Evolutionary conservation across 2,113 vertebrate genomes (phyloP).

Genomic region (Gallinago jamesoni): DNA sequence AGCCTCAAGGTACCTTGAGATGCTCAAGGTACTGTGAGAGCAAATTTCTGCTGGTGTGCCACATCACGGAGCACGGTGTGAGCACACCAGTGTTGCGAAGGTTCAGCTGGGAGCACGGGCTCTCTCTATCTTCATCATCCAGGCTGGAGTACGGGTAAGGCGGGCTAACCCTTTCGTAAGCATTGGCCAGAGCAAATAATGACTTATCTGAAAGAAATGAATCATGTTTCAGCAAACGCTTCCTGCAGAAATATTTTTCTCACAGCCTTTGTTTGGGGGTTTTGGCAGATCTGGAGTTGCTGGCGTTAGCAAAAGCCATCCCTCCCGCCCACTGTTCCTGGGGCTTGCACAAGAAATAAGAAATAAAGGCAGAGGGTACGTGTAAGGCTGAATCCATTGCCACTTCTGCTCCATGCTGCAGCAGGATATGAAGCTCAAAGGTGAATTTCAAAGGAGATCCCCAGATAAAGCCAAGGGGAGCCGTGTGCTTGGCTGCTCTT

Average conservation of each 20-base stretch:
- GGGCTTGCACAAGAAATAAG: constrained; percentile 11
- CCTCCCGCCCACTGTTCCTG: background rate
- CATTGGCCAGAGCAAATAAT: background rate
- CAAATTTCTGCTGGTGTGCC: rapidly evolving
- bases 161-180: background rate
- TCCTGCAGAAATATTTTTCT: constrained; percentile 58
- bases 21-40: too few relatives aligned
- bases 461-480: background rate
- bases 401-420: background rate
- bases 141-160: background rate
- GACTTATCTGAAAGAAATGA: constrained; percentile 40
- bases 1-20: background rate
- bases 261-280: constrained; percentile 43
- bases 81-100: background rate
- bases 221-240: constrained; percentile 41
- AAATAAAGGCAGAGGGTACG: background rate
- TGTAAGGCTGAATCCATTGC: background rate
- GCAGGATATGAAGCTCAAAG: background rate
- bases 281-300: constrained; percentile 52
- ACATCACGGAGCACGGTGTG: rapidly evolving
- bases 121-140: rapidly evolving
- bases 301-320: constrained; percentile 23
- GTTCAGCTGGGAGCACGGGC: background rate
- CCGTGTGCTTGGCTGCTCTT: background rate
- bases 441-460: background rate